Evolutionary conservation across 2,113 vertebrate species (phyloP).

Genomic region (Dunckerocampus dactyliophorus): DNA sequence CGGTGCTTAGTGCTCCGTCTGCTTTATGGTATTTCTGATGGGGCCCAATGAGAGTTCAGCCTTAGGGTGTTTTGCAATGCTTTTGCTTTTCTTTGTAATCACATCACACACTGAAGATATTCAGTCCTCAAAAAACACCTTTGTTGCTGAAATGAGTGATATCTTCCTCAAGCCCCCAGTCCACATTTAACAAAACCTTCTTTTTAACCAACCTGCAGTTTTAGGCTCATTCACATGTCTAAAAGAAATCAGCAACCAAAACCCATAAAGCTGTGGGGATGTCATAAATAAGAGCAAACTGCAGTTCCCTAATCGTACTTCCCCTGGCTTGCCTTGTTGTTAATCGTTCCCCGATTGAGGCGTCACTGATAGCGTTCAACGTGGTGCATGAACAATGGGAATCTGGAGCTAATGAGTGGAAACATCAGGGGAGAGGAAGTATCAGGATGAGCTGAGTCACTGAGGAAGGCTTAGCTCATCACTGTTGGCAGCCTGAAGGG

Average conservation of each 20-base stretch:
- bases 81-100: slow-evolving; percentile 15
- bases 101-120: slow-evolving; percentile 29
- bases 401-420: slow-evolving; percentile 42
- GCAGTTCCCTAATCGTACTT: slow-evolving; percentile 32
- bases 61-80: slow-evolving; percentile 30
- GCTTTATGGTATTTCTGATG: slow-evolving; percentile 36
- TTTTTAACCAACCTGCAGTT: slow-evolving; percentile 37
- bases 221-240: slow-evolving; percentile 24
- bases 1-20: slow-evolving; percentile 24
- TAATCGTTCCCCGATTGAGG: slow-evolving; percentile 43
- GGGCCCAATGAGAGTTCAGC: slow-evolving; percentile 49
- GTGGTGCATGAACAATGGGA: slow-evolving; percentile 40
- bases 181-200: slow-evolving; percentile 33
- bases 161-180: slow-evolving; percentile 21
- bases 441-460: slow-evolving; percentile 21
- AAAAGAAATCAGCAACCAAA: slow-evolving; percentile 45
- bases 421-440: slow-evolving; percentile 21
- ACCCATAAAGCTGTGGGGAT: slow-evolving; percentile 50
- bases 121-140: slow-evolving; percentile 37
- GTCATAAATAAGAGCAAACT: slow-evolving; percentile 45
- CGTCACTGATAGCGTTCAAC: slow-evolving; percentile 32
- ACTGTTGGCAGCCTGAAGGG: neutral
- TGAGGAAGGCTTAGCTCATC: slow-evolving; percentile 10
- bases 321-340: slow-evolving; percentile 37
- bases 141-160: slow-evolving; percentile 37